phyloP scores from a whole-genome alignment of 2,888 invertebrate species.

The Meghimatium bilineatum region DNA sequence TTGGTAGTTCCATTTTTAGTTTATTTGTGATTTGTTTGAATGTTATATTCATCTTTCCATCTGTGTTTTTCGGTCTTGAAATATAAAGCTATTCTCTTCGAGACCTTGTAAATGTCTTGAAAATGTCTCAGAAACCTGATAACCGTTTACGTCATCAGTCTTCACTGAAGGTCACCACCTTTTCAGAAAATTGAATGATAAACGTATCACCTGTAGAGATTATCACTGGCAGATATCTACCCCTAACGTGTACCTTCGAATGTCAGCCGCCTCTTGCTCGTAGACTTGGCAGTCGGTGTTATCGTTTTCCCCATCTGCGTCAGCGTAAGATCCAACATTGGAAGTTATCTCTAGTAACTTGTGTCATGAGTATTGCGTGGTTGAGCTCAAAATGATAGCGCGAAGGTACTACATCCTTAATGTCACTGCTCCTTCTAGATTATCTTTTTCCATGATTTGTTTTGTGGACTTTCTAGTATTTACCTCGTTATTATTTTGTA shows the following conservation, averaged over 20 bases:
- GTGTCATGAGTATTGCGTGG: background rate
- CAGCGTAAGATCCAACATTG: background rate
- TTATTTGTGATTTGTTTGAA: no score
- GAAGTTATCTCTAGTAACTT: background rate
- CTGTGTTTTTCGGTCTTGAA: no score
- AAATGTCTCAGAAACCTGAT: background rate
- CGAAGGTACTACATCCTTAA: background rate
- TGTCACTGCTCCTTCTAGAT: background rate
- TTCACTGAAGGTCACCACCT: background rate
- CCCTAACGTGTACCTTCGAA: background rate
- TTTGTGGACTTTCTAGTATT: background rate
- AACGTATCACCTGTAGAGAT: background rate
- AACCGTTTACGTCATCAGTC: background rate
- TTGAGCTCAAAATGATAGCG: background rate
- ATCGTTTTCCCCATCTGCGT: conserved; percentile 11
- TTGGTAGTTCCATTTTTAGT: no score
- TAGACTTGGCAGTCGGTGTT: background rate
- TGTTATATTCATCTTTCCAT: no score
- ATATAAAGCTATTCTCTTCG: no score
- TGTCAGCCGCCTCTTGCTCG: background rate
- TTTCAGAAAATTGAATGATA: background rate
- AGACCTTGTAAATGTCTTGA: background rate
- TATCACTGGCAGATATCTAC: background rate
- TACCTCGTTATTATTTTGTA: background rate
- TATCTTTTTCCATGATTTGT: background rate